phyloP scores from a whole-genome alignment of 1,140 invertebrate genomes.

The Maniola jurtina region DNA sequence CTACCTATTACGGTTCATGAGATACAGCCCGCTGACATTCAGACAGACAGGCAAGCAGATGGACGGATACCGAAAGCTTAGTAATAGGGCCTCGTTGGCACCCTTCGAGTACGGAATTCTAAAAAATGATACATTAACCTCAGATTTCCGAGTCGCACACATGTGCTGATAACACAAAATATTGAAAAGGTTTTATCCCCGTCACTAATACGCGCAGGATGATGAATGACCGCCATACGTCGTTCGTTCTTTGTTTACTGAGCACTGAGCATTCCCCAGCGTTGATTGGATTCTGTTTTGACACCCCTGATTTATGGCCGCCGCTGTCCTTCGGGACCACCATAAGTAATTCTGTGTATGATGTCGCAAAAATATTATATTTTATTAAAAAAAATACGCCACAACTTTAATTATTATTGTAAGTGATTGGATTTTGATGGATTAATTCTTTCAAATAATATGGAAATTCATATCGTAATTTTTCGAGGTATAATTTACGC shows the following conservation, averaged over 20 bases:
- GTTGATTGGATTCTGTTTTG: conserved; percentile 64
- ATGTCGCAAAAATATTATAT: conserved; percentile 6
- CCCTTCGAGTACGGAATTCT: too few species aligned
- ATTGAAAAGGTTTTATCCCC: conserved; percentile 4
- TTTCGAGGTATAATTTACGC: too few species aligned
- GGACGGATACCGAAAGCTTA: too few species aligned
- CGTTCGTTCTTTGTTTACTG: conserved; percentile 41
- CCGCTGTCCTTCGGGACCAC: conserved; percentile 8
- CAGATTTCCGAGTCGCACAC: neutral
- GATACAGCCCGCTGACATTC: too few species aligned
- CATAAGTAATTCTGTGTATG: neutral
- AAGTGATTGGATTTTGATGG: neutral
- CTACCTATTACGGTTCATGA: too few species aligned
- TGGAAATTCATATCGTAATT: too few species aligned
- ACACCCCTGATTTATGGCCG: conserved; percentile 44
- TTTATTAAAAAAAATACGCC: neutral
- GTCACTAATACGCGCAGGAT: conserved; percentile 15
- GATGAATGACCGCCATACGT: conserved; percentile 41
- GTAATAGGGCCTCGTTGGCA: too few species aligned
- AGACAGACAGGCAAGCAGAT: too few species aligned
- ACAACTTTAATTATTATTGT: neutral
- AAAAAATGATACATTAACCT: neutral
- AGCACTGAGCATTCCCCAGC: conserved; percentile 29
- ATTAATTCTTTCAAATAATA: too few species aligned
- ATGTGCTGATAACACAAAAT: neutral